Conservation (phyloP, 2,888 invertebrate genomes). For the Eupithecia vulgata region DNA sequence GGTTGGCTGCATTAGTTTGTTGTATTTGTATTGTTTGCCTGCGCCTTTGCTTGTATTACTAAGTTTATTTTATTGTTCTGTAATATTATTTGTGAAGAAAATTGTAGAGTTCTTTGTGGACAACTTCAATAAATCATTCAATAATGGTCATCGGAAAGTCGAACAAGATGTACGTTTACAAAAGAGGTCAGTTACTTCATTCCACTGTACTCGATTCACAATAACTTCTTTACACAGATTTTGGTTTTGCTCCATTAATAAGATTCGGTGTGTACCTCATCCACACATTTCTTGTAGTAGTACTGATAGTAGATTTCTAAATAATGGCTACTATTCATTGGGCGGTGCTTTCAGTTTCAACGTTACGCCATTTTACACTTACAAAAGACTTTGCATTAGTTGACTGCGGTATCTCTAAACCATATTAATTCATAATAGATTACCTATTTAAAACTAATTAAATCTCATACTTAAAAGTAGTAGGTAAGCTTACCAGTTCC, state of each 20-base stretch:
- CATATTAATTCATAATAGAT: neutral
- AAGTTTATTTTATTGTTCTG: neutral
- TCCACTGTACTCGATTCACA: neutral
- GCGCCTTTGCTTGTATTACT: too few relatives aligned
- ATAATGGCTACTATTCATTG: neutral
- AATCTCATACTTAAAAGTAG: too few relatives aligned
- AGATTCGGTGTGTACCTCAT: neutral
- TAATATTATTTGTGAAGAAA: neutral
- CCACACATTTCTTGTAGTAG: neutral
- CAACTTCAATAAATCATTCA: neutral
- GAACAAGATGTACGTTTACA: conserved; percentile 73
- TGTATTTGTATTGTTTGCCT: too few relatives aligned
- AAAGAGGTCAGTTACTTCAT: conserved; percentile 67
- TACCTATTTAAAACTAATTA: too few relatives aligned
- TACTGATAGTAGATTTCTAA: neutral
- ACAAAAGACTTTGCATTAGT: too few relatives aligned
- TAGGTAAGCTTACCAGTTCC: too few relatives aligned
- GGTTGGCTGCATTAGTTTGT: too few relatives aligned
- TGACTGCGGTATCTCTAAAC: too few relatives aligned
- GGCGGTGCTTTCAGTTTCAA: neutral
- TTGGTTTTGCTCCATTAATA: neutral
- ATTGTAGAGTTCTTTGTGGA: neutral
- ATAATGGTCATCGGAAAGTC: conserved; percentile 65
- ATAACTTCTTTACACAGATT: neutral
- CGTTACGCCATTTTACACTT: too few relatives aligned